Base-by-base conservation (phyloP, 2,797 vertebrate species). In the Sitta carolinensis region DNA sequence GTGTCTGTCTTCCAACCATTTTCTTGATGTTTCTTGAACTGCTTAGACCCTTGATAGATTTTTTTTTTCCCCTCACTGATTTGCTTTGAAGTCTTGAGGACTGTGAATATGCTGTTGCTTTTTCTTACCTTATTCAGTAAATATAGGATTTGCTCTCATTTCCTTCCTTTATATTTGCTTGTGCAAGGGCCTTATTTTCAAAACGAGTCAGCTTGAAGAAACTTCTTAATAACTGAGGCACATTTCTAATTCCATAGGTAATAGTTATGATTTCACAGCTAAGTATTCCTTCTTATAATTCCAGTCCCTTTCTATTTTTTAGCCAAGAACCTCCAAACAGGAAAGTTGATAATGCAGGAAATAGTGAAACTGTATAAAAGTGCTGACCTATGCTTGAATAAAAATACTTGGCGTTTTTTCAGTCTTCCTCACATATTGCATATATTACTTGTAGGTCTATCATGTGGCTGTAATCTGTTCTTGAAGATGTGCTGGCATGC, bases 341-440 rank as follows among this genome's bases (percentile, higher is more conserved):
- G 29, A 54, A 89, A 66, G 84, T 75, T 48, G 47, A 72, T 51
- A 42, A 5, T 30, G 48, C 58, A 91, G 93, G 84, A 89, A 87
- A 89, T 47, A 85, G 75, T 87, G 94, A 95, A 95, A 89, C 73
- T 89, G 30, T 57, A 11, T 83, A 19, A 76, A 84, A 94, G 36
- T 91, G 66, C 87, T 94, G 79, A 84, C 4, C 1, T 85, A 13
- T 36, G 76, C 84, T 48, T 40, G 64, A 91, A 69, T 68, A 87
- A 36, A 83, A 95, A 51, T 66, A 29, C 34, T 75, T 59, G 13
- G 26, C 3, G 6, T 23, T 26, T 40, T 70, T 62, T 83, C 74
- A 50, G 57, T 63, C 7, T 72, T 72, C 50, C 43, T 83, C 4
- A 0, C 7, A 2, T 38, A 10, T 25, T 79, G 27, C 13, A 3